These are phyloP conservation scores for Corticium candelabrum DNA, from an alignment of 37 sponge, comb jelly and placozoan genomes.

Conservation along the genomic window DNA sequence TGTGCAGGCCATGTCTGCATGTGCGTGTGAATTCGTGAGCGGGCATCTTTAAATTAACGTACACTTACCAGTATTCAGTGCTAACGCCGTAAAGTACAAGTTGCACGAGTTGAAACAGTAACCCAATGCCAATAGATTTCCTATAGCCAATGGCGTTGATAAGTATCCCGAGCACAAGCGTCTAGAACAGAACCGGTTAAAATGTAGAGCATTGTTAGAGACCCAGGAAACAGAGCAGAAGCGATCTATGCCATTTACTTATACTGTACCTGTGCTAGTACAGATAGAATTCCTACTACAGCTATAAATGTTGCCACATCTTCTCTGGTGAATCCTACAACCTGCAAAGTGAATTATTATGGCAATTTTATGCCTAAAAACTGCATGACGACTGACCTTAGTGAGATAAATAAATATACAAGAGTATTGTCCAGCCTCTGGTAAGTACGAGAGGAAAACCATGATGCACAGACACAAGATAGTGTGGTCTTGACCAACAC, in stretches of 20 bases:
- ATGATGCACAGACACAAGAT: conserved; percentile 59
- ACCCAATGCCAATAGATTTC: conserved; percentile 57
- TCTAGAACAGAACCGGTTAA: too few species aligned
- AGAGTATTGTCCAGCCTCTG: conserved; percentile 87
- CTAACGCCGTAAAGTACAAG: conserved; percentile 61
- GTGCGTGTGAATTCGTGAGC: too few species aligned
- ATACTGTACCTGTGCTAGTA: conserved; percentile 37
- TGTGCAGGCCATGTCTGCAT: too few species aligned
- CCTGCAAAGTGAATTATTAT: conserved; percentile 11
- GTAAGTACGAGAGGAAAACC: conserved; percentile 80
- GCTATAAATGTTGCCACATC: conserved; percentile 75
- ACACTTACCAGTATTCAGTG: conserved; percentile 45
- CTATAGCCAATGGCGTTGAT: conserved; percentile 53
- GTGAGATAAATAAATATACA: conserved; percentile 79
- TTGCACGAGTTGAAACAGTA: conserved; percentile 55
- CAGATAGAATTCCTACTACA: conserved; percentile 58
- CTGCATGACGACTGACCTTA: conserved; percentile 28
- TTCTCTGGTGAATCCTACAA: conserved; percentile 40
- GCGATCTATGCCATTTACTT: not conserved
- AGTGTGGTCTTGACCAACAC: conserved; percentile 12
- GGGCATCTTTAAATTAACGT: not conserved
- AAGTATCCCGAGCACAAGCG: conserved; percentile 34
- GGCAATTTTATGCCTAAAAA: not conserved
- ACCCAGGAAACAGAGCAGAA: conserved; percentile 9
- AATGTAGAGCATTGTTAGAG: too few species aligned